Conservation (phyloP, 2,113 vertebrate species). For the Cnemophilus loriae region DNA sequence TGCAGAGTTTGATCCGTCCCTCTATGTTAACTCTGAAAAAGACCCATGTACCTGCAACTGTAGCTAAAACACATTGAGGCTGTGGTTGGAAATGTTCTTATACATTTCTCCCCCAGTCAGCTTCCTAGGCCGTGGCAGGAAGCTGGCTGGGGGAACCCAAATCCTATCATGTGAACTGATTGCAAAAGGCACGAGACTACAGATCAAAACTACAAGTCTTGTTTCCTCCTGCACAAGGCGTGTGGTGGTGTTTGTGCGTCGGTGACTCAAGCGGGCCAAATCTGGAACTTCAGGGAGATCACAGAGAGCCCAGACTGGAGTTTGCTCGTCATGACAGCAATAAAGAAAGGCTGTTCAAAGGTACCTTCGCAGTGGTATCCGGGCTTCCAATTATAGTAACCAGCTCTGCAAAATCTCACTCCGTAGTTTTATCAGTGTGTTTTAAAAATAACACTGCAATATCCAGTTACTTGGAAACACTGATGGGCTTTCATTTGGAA, state of each 20-base stretch:
- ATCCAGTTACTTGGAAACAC: neutral
- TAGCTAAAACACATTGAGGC: neutral
- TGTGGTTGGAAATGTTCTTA: neutral
- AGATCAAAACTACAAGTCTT: neutral
- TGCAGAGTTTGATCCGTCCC: neutral
- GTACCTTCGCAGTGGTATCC: neutral
- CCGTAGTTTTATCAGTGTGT: neutral
- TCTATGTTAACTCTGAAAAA: neutral
- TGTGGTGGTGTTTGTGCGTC: neutral
- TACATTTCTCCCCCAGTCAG: too few relatives aligned
- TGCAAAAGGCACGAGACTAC: neutral
- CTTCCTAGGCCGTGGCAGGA: neutral
- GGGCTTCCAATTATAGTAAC: neutral
- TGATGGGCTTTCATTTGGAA: neutral
- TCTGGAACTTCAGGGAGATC: neutral
- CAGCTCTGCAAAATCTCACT: neutral
- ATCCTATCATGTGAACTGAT: neutral
- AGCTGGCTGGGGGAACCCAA: neutral
- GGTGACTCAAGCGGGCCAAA: neutral
- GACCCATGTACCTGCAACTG: neutral
- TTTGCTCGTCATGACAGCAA: neutral
- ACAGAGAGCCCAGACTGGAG: neutral
- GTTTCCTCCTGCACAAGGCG: neutral
- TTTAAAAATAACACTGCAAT: neutral
- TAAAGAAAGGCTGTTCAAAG: neutral